Conservation (phyloP, 2,888 invertebrate genomes). For the Mystacides longicornis region DNA sequence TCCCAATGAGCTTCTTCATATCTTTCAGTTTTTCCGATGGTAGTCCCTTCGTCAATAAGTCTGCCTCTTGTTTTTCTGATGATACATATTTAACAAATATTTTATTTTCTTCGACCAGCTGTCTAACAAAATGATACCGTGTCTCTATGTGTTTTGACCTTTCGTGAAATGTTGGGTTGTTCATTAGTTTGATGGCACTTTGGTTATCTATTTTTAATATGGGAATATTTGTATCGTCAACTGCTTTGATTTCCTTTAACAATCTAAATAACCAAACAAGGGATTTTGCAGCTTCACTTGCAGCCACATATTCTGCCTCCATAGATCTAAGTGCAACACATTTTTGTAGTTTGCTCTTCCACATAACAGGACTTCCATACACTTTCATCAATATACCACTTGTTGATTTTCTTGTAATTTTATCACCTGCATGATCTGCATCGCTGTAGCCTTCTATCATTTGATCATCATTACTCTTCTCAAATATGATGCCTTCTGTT, state of each 20-base stretch:
- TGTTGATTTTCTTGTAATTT: constrained; percentile 1
- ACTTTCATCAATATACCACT: constrained; percentile 15
- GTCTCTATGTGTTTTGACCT: neutral
- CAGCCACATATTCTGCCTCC: constrained; percentile 29
- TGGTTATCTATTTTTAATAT: neutral
- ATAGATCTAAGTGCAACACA: constrained; percentile 27
- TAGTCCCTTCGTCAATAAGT: neutral
- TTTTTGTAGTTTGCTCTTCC: constrained; percentile 27
- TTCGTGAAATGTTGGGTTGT: neutral
- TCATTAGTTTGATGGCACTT: neutral
- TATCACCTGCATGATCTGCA: constrained; percentile 6
- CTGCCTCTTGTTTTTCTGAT: neutral
- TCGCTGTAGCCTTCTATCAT: neutral
- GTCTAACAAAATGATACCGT: neutral
- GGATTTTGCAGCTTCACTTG: constrained; percentile 26
- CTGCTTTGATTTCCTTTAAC: neutral
- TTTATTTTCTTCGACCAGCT: neutral
- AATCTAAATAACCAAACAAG: constrained; percentile 5
- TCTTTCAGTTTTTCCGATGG: neutral
- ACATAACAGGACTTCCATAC: constrained; percentile 28
- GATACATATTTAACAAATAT: neutral
- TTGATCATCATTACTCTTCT: neutral
- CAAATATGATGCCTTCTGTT: constrained; percentile 12
- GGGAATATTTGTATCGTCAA: neutral
- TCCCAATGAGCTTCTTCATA: too few species aligned